Conservation (phyloP, 1,140 invertebrate genomes). For the Heliconius hermathena region DNA sequence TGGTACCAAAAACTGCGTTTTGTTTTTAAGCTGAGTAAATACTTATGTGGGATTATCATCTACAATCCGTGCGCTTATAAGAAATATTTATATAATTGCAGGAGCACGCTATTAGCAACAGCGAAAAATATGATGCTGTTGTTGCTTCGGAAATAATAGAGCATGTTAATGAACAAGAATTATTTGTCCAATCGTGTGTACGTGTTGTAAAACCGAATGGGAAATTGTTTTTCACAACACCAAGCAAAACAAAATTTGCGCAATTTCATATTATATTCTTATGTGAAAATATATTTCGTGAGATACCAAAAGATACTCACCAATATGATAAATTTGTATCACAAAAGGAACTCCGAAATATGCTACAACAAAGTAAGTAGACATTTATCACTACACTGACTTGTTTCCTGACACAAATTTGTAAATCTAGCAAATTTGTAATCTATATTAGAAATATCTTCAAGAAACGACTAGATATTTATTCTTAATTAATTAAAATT, state of each 20-base stretch:
- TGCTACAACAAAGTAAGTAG: conserved; percentile 68
- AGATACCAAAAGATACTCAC: conserved; percentile 93
- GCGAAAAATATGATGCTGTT: conserved; percentile 89
- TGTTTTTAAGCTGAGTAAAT: no score
- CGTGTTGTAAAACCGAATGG: conserved; percentile 91
- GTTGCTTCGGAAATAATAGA: conserved; percentile 96
- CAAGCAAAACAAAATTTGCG: conserved; percentile 90
- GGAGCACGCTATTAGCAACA: conserved; percentile 81
- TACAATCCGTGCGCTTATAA: no score
- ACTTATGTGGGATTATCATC: no score
- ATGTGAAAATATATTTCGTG: conserved; percentile 89
- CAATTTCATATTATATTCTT: conserved; percentile 88
- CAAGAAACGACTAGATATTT: no score
- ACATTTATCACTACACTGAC: no score
- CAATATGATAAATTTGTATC: conserved; percentile 95
- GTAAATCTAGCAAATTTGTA: no score
- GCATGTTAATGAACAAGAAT: conserved; percentile 88
- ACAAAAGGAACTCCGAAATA: conserved; percentile 87
- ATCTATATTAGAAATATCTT: no score
- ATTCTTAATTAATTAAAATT: no score
- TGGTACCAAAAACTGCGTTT: no score
- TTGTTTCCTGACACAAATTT: no score
- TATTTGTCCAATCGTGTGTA: conserved; percentile 89
- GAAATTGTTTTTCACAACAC: conserved; percentile 96
- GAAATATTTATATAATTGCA: conserved; percentile 46